Evolutionary conservation across 2,888 invertebrate genomes (phyloP).

Genomic region (Diplolepis rosae): DNA sequence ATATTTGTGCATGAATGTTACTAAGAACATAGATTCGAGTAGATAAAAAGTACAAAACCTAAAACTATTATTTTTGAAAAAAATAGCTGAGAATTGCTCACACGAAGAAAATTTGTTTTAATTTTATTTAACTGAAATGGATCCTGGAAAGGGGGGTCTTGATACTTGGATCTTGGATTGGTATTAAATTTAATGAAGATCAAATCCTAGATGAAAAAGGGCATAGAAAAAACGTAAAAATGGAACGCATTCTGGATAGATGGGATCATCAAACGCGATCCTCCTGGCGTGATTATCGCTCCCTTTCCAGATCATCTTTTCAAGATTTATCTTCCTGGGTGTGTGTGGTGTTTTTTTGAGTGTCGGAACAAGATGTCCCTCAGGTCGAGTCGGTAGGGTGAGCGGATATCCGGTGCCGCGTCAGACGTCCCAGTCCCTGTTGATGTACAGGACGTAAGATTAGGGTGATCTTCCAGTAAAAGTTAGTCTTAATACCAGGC

Average conservation of each 20-base stretch:
- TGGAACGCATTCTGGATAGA: slow-evolving; percentile 34
- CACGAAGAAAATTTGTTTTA: no score
- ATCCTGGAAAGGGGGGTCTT: neutral
- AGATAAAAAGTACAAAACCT: no score
- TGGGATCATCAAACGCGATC: slow-evolving; percentile 38
- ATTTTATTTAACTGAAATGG: neutral
- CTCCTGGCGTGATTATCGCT: slow-evolving; percentile 37
- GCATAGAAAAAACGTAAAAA: slow-evolving; percentile 34
- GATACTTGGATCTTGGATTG: neutral
- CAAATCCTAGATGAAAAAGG: slow-evolving; percentile 9
- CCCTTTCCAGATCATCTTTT: slow-evolving; percentile 32
- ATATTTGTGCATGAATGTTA: no score
- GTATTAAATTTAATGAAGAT: slow-evolving; percentile 10
- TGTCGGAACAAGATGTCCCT: slow-evolving; percentile 42
- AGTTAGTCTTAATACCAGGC: slow-evolving; percentile 34
- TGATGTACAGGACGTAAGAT: slow-evolving; percentile 39
- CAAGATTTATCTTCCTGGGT: slow-evolving; percentile 47
- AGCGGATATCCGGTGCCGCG: slow-evolving; percentile 69
- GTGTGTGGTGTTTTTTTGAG: slow-evolving; percentile 45
- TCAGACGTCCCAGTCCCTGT: slow-evolving; percentile 36
- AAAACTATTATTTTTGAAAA: no score
- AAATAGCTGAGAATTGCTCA: no score
- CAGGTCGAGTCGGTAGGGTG: slow-evolving; percentile 54
- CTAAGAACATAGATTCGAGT: no score
- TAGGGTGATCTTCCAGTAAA: slow-evolving; percentile 49